Base-by-base conservation (phyloP, 2,888 invertebrate species). In the Hoplodrina ambigua region DNA sequence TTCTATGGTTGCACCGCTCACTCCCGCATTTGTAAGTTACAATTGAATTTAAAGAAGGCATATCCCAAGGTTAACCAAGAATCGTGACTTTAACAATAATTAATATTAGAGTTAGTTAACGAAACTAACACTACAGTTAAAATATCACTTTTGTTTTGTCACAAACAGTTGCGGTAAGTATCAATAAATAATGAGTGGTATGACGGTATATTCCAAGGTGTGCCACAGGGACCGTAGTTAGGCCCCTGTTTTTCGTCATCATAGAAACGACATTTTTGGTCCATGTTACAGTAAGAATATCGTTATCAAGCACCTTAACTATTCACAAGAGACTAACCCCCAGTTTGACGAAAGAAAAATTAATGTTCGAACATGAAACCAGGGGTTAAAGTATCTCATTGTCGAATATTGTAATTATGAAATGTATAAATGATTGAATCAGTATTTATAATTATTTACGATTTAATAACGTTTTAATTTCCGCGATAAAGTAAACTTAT, bases 1-100 rank as follows among this genome's bases (percentile, higher is more conserved):
- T 10, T 96, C 96, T 1, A 96, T 97, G 88, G 84, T 96, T 17
- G 96, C 97, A 2, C 97, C 97, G 1, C 97, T 97, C 83, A 96
- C 96, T 46, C 97, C 97, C 11, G 92, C 97, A 64, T 83, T 97
- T 89, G 97, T 97, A 90, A 91, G 94, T 81, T 41, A 10, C 1
- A n/a, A 37, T 58, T 37, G 0, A 1, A n/a, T 2, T 4, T 7
- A 8, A 49, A 11, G 13, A n/a, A 19, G 13, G 50, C 20, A 49
- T 13, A 46, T 54, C n/a, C 49, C 50, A 57, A 10, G 5, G n/a
- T 41, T 41, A 2, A 57, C 19, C 41, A 30, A n/a, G 50, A 4
- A 19, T n/a, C 6, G 50, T 50, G 4, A 8, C 1, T 50, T n/a
- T 50, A 50, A 50, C n/a, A n/a, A n/a, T 50, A n/a, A 50, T 50